A percentile compares a stretch with the other conserved stretches of the same genome.
Evolutionary conservation across 2,113 vertebrate genomes (phyloP).

Genomic region (Halcyon senegalensis): DNA sequence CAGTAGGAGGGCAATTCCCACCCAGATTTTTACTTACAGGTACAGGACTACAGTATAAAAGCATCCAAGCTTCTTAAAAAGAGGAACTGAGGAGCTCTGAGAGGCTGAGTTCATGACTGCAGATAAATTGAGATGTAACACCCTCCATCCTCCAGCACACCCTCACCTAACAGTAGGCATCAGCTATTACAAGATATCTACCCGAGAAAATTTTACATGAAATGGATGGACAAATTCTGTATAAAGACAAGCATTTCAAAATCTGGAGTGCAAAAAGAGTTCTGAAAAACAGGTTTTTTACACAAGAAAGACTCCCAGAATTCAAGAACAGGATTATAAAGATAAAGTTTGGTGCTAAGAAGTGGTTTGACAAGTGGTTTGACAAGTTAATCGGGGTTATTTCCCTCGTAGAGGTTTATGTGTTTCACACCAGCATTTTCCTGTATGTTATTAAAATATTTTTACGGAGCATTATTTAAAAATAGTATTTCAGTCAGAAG

Average conservation of each 20-base stretch:
- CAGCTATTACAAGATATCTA: background rate
- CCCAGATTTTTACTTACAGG: background rate
- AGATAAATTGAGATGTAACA: background rate
- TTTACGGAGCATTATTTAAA: constrained; percentile 5
- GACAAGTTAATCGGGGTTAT: background rate
- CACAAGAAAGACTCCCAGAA: background rate
- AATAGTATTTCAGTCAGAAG: background rate
- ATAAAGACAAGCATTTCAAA: background rate
- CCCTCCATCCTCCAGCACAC: background rate
- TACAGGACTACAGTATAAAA: background rate
- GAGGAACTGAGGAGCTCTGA: background rate
- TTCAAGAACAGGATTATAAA: background rate
- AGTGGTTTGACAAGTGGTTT: background rate
- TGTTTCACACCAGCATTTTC: background rate
- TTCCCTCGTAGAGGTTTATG: background rate
- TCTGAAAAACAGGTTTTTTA: constrained; percentile 12
- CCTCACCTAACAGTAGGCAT: background rate
- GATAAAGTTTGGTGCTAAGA: background rate
- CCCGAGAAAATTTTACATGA: background rate
- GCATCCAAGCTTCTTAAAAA: background rate
- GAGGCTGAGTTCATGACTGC: background rate
- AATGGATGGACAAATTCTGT: constrained; percentile 32
- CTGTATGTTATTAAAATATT: background rate
- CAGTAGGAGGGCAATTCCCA: background rate
- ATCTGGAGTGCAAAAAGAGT: background rate